Conservation (phyloP, 1,140 invertebrate species). For the Eupeodes corollae region DNA sequence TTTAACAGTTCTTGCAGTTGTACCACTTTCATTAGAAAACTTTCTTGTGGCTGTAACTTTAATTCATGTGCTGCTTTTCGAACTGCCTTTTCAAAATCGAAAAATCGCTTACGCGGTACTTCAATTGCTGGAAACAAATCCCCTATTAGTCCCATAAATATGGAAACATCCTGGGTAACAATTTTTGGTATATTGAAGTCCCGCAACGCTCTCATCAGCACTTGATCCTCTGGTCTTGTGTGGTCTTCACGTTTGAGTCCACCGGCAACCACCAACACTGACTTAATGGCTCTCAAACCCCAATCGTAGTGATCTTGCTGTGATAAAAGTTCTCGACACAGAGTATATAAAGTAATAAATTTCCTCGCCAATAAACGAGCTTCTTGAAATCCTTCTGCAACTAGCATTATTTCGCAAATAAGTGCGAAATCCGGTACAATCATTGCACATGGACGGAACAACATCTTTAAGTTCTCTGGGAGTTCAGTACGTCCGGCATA, state of each 20-base stretch:
- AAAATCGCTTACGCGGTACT: constrained; percentile 62
- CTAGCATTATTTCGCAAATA: constrained; percentile 80
- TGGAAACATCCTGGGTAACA: constrained; percentile 67
- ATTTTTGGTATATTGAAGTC: constrained; percentile 85
- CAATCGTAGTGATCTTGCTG: constrained; percentile 85
- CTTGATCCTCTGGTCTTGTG: constrained; percentile 53
- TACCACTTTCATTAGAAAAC: constrained; percentile 69
- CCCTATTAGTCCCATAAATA: constrained; percentile 75
- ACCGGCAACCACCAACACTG: constrained; percentile 75
- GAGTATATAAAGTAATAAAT: constrained; percentile 71
- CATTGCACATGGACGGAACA: constrained; percentile 70
- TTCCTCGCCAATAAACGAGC: constrained; percentile 65
- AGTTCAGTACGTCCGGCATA: constrained; percentile 55
- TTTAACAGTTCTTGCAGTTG: constrained; percentile 77
- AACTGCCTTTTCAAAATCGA: constrained; percentile 65
- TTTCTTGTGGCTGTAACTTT: constrained; percentile 75
- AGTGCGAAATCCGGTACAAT: constrained; percentile 77
- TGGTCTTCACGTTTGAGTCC: constrained; percentile 47
- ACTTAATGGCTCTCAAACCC: constrained; percentile 76
- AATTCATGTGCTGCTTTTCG: constrained; percentile 60
- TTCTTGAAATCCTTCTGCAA: constrained; percentile 74
- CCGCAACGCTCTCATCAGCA: constrained; percentile 63
- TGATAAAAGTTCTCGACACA: constrained; percentile 68
- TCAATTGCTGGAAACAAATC: constrained; percentile 74
- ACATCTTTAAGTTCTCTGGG: constrained; percentile 32